Evolutionary conservation across 2,888 invertebrate species (phyloP).

Genomic region (Catocala fraxini): DNA sequence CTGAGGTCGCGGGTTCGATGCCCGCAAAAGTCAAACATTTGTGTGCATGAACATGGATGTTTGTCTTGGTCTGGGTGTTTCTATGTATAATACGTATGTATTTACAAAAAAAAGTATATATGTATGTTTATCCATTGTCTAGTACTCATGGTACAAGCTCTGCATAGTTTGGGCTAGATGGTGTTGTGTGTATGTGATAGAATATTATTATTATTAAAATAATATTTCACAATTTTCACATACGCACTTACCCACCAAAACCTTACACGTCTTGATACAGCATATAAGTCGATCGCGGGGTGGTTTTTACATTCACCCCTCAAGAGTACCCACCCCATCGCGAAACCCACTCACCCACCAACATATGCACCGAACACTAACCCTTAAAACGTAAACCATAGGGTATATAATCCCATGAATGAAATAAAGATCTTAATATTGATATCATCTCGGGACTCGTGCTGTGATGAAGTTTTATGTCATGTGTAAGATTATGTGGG

Average conservation of each 20-base stretch:
- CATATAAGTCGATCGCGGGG: conserved; percentile 87
- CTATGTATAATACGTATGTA: no score
- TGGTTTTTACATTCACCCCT: conserved; percentile 86
- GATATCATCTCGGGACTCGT: conserved; percentile 81
- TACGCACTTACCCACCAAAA: conserved; percentile 47
- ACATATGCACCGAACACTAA: conserved; percentile 40
- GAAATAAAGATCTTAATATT: conserved; percentile 75
- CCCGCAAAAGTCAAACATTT: no score
- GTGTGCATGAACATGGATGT: no score
- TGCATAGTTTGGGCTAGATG: no score
- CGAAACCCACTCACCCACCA: conserved; percentile 49
- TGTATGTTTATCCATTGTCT: no score
- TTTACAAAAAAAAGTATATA: no score
- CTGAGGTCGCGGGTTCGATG: no score
- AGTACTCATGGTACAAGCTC: no score
- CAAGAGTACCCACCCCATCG: conserved; percentile 76
- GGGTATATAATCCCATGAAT: conserved; percentile 19
- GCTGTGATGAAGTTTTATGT: conserved; percentile 81
- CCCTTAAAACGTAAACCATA: conserved; percentile 6
- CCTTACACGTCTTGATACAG: conserved; percentile 81
- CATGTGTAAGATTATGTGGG: conserved; percentile 65
- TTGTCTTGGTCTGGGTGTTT: no score
- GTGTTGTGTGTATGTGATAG: no score
- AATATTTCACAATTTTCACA: conserved; percentile 24
- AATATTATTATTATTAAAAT: no score